These are phyloP conservation scores for Archocentrus centrarchus DNA, from an alignment of 2,113 vertebrate genomes.

Conservation along the genomic window DNA sequence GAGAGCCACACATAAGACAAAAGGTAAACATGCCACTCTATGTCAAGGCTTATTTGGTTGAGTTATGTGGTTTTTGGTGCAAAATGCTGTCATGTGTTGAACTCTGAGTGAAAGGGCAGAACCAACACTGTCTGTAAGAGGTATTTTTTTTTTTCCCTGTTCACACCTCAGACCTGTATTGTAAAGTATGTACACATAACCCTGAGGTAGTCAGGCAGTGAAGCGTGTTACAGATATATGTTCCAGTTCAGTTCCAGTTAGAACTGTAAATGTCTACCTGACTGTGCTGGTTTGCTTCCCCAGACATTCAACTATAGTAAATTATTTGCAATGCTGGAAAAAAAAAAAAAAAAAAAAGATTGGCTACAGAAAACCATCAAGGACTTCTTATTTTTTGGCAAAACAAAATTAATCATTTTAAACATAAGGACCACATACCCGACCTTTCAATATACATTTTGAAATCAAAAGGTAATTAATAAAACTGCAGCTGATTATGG, in stretches of 20 bases:
- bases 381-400: not conserved
- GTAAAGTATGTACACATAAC: constrained; percentile 2
- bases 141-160: constrained; percentile 6
- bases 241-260: not conserved
- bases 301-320: not conserved
- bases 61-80: constrained; percentile 20
- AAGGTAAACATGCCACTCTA: constrained; percentile 40
- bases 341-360: not conserved
- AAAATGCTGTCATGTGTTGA: constrained; percentile 8
- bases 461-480: not conserved
- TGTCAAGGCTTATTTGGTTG: constrained; percentile 7
- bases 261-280: constrained; percentile 12
- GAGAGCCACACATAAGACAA: constrained; percentile 3
- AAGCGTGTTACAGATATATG: constrained; percentile 20
- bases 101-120: not conserved
- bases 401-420: not conserved
- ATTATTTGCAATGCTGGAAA: not conserved
- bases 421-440: not conserved
- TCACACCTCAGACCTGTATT: constrained; percentile 20
- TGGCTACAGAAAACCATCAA: not conserved
- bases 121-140: constrained; percentile 8
- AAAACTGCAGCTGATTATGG: not conserved
- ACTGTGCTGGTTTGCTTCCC: not conserved
- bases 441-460: not conserved
- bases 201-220: constrained; percentile 41